These are phyloP conservation scores for Pangasius mekongensis DNA, from an alignment of 2,797 vertebrate species.

Conservation along the genomic window DNA sequence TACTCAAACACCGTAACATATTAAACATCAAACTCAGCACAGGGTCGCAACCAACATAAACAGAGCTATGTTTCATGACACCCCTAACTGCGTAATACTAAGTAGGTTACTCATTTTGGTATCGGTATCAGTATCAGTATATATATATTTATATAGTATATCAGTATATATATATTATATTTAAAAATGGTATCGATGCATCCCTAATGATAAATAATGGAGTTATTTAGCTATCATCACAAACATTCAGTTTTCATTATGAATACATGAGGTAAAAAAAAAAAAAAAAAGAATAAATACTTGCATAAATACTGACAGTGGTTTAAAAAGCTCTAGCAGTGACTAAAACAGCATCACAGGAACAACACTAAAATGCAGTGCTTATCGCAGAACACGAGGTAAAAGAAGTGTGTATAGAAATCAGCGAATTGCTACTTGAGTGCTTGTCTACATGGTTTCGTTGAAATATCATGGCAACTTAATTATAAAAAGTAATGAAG, in stretches of 20 bases:
- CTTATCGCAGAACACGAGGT: slow-evolving; percentile 20
- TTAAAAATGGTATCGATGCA: neutral
- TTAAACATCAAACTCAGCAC: neutral
- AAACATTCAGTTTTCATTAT: slow-evolving; percentile 71
- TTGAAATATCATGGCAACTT: neutral
- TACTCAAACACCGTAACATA: neutral
- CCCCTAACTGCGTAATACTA: neutral
- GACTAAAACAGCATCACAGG: slow-evolving; percentile 53
- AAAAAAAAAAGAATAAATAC: slow-evolving; percentile 67
- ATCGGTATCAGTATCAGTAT: neutral
- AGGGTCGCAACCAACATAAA: neutral
- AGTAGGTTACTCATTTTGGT: neutral
- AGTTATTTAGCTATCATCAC: slow-evolving; percentile 72
- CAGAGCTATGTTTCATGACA: neutral
- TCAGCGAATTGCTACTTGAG: slow-evolving; percentile 17
- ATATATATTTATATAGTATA: neutral
- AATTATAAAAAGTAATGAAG: slow-evolving; percentile 15
- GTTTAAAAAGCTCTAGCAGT: slow-evolving; percentile 53
- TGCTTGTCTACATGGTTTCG: slow-evolving; percentile 4
- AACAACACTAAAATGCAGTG: slow-evolving; percentile 52
- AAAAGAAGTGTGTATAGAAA: slow-evolving; percentile 35
- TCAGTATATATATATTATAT: neutral
- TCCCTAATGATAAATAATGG: slow-evolving; percentile 1
- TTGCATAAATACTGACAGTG: slow-evolving; percentile 71
- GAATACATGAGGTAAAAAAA: slow-evolving; percentile 59